phyloP scores from a whole-genome alignment of 2,113 vertebrate genomes.

The Ibidorhyncha struthersii region DNA sequence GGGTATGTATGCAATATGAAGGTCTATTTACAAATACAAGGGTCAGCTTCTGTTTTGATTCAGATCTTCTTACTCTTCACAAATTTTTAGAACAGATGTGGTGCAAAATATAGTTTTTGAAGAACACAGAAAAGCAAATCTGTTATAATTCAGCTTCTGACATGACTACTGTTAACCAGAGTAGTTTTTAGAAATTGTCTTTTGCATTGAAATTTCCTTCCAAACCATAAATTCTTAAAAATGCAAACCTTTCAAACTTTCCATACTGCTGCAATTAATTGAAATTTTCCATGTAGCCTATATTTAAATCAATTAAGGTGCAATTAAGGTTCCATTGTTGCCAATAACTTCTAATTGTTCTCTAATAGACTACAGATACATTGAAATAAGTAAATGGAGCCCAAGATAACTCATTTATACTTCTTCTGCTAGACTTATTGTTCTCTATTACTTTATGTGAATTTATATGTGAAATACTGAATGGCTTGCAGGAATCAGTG shows the following conservation, averaged over 20 bases:
- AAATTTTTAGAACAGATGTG: not conserved
- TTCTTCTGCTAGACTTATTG: not conserved
- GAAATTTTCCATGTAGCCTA: not conserved
- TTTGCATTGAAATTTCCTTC: not conserved
- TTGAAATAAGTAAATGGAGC: not conserved
- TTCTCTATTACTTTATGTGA: not conserved
- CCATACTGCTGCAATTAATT: not conserved
- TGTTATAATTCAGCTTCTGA: not conserved
- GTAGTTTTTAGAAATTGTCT: not conserved
- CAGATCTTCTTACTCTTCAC: not conserved
- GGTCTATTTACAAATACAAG: not conserved
- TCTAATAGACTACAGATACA: not conserved
- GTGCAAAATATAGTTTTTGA: not conserved
- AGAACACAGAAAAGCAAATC: not conserved
- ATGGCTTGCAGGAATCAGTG: not conserved
- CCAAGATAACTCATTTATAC: not conserved
- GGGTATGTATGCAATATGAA: not conserved
- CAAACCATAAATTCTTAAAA: not conserved
- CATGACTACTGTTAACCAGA: not conserved
- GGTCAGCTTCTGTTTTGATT: not conserved
- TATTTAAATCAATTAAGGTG: not conserved
- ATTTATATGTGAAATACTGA: slow-evolving; percentile 3
- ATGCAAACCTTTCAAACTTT: not conserved
- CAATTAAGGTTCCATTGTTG: not conserved
- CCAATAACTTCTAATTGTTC: not conserved